These are phyloP conservation scores for Paraplagusia blochii DNA, from an alignment of 2,113 vertebrate species.

Conservation along the genomic window DNA sequence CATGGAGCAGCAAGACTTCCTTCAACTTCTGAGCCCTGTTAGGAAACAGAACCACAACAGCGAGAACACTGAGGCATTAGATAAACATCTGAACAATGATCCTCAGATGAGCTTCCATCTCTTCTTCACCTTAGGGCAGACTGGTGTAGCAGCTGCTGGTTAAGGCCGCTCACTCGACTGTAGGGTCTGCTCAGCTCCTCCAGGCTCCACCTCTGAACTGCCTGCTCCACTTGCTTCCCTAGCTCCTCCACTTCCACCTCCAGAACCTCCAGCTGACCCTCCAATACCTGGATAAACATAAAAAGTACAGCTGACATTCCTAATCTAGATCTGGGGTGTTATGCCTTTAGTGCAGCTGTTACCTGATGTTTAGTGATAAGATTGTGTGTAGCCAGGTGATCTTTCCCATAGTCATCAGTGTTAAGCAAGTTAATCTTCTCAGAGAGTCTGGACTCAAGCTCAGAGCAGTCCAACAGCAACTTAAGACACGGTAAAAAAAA, in stretches of 20 bases:
- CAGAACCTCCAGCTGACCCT: slow-evolving; percentile 66
- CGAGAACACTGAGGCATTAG: neutral
- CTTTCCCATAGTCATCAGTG: slow-evolving; percentile 80
- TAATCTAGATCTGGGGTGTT: no score
- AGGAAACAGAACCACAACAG: neutral
- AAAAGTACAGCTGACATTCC: neutral
- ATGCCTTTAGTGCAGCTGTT: neutral
- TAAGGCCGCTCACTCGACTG: slow-evolving; percentile 66
- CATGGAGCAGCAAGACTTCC: slow-evolving; percentile 79
- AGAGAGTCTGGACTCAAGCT: slow-evolving; percentile 79
- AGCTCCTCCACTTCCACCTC: slow-evolving; percentile 62
- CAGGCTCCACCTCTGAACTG: slow-evolving; percentile 51
- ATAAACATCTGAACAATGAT: neutral
- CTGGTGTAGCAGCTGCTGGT: slow-evolving; percentile 73
- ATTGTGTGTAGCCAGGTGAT: slow-evolving; percentile 73
- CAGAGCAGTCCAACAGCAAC: slow-evolving; percentile 82
- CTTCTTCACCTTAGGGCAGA: slow-evolving; percentile 72
- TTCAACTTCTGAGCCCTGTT: slow-evolving; percentile 67
- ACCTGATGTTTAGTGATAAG: slow-evolving; percentile 85
- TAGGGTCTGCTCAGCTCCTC: slow-evolving; percentile 70
- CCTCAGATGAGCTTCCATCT: neutral
- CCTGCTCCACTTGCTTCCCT: slow-evolving; percentile 59
- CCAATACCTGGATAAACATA: slow-evolving; percentile 54
- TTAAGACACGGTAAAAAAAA: slow-evolving; percentile 30
- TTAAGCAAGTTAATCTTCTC: slow-evolving; percentile 75